A percentile compares a stretch with the other conserved stretches of the same genome.
phyloP scores from a whole-genome alignment of 2,888 invertebrate species.

The Resseliella maxima region DNA sequence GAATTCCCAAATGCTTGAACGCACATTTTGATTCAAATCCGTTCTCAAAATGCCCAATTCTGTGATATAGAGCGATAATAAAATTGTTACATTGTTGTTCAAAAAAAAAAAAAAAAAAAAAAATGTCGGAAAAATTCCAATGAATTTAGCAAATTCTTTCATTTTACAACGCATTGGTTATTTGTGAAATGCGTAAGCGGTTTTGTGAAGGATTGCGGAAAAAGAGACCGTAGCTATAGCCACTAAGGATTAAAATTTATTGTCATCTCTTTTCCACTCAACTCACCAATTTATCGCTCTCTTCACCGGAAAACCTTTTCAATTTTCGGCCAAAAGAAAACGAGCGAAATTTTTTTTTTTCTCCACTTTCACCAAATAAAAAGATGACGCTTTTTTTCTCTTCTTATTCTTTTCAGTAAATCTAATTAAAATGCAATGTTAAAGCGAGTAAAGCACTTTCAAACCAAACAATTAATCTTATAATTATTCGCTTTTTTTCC shows the following conservation, averaged over 20 bases:
- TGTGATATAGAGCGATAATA: background rate
- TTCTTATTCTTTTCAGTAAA: background rate
- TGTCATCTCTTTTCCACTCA: background rate
- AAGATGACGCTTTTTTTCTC: background rate
- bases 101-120: background rate
- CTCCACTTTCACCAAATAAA: background rate
- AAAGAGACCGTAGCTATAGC: background rate
- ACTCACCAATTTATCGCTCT: background rate
- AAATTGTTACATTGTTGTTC: background rate
- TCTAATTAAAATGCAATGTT: constrained; percentile 49
- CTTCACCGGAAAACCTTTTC: background rate
- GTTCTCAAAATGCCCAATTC: no score
- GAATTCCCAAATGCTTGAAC: no score
- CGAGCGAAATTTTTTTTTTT: background rate
- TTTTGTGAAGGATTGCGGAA: background rate
- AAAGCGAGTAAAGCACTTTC: constrained; percentile 39
- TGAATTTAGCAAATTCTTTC: background rate
- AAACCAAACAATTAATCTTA: constrained; percentile 54
- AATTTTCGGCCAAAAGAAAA: background rate
- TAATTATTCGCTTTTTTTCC: constrained; percentile 46
- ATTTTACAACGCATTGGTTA: background rate
- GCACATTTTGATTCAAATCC: no score
- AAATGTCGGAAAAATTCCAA: background rate
- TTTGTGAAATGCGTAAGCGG: background rate
- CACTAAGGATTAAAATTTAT: constrained; percentile 7